Base-by-base conservation (phyloP, 1,140 invertebrate genomes). In the Tetragonula clypearis region DNA sequence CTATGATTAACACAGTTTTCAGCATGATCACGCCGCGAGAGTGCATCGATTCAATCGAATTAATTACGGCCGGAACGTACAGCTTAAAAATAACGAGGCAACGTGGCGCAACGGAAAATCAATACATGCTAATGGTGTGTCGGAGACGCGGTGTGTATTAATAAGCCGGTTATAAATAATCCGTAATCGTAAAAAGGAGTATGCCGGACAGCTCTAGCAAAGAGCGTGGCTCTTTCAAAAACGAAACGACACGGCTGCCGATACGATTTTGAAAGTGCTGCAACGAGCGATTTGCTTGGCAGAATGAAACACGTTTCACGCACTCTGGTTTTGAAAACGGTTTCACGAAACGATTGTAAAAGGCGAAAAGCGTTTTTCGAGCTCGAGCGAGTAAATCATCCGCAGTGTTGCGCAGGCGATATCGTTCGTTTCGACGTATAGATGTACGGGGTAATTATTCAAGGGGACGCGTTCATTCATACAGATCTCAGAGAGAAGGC, bases 161-260 rank as follows among this genome's bases (percentile, higher is more conserved):
- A 83, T 78, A 83, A 83, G 69, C 58, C 74, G 53, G 19, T 66
- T 76, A 78, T 83, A 83, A 83, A 83, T 83, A 83, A 83, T 83
- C 69, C 35, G n/a, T 68, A 72, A 53, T 62, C 55, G 55, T 73
- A 81, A 73, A 81, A 73, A 73, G 79, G 19, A 81, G 49, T 8
- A 41, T 14, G n/a, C 17, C 11, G 12, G 23, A 72, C 8, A n/a
- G 35, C 35, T 21, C 19, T 4, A 23, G 41, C 15, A 12, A 49
- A 5, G 35, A 21, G 23, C 21, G 21, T 41, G 68, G 4, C 5
- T 23, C 6, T 72, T 53, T n/a, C 5, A 5, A 12, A n/a, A 12
- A 53, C 4, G 14, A n/a, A n/a, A 49, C 23, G 12, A 26, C 8
- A n/a, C 41, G 41, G 41, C 41, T 49, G 41, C 41, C 41, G 23